phyloP scores from a whole-genome alignment of 1,140 invertebrate genomes.

The Brachionus manjavacas region DNA sequence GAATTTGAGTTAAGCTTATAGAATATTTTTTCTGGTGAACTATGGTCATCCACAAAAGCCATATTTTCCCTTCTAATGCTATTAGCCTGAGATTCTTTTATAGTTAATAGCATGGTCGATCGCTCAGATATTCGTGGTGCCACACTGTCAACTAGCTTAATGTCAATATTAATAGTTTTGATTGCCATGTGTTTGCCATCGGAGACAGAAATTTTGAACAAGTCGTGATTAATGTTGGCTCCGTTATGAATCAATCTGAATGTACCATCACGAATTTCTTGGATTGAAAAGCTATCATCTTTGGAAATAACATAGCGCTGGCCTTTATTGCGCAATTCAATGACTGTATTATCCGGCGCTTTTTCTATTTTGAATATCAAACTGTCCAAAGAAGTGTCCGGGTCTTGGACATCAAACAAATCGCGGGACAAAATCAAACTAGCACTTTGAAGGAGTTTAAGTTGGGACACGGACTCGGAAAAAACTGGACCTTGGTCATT shows the following conservation, averaged over 20 bases:
- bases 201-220: slow-evolving; percentile 22
- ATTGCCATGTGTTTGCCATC: slow-evolving; percentile 7
- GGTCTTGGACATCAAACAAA: slow-evolving; percentile 10
- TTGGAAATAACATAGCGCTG: slow-evolving; percentile 8
- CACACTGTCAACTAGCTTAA: background rate
- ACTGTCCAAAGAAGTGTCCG: background rate
- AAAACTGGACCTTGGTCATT: slow-evolving; percentile 33
- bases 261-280: slow-evolving; percentile 4
- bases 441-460: slow-evolving; percentile 20
- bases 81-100: slow-evolving; percentile 13
- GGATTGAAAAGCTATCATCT: slow-evolving; percentile 28
- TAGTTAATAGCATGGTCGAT: slow-evolving; percentile 11
- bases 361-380: slow-evolving; percentile 36
- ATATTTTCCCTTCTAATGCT: background rate
- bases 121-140: background rate
- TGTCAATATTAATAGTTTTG: slow-evolving; percentile 18
- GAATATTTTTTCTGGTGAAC: slow-evolving; percentile 6
- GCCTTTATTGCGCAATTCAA: slow-evolving; percentile 10
- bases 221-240: background rate
- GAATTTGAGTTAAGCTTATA: background rate
- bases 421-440: background rate
- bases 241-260: slow-evolving; percentile 39
- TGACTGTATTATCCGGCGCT: background rate
- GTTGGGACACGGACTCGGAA: background rate
- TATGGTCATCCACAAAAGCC: slow-evolving; percentile 7